Evolutionary conservation across 2,113 vertebrate genomes (phyloP).

Genomic region (Etheostoma cragini): DNA sequence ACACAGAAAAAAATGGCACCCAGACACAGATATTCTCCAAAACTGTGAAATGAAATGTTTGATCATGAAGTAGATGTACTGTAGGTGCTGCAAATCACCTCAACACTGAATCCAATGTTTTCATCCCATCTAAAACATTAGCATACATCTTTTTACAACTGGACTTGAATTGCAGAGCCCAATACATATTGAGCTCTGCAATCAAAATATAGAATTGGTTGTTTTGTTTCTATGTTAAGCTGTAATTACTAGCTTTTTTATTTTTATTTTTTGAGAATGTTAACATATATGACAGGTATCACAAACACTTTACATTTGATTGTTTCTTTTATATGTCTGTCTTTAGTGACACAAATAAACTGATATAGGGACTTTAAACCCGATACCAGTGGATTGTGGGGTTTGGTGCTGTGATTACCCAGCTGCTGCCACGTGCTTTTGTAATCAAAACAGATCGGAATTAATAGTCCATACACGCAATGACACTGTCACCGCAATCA

Average conservation of each 20-base stretch:
- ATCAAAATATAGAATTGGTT: not conserved
- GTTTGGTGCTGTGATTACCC: constrained; percentile 32
- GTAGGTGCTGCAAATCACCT: not conserved
- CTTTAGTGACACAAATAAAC: not conserved
- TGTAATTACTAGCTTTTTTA: not conserved
- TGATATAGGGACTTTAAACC: not conserved
- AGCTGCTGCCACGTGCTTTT: constrained; percentile 52
- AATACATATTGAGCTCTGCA: not conserved
- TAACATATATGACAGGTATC: not conserved
- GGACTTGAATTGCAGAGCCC: no score
- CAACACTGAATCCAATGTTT: not conserved
- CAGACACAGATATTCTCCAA: not conserved
- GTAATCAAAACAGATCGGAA: constrained; percentile 79
- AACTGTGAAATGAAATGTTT: not conserved
- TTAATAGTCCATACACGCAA: constrained; percentile 65
- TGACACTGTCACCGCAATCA: constrained; percentile 64
- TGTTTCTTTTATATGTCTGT: not conserved
- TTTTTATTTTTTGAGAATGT: not conserved
- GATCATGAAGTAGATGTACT: not conserved
- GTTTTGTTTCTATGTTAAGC: not conserved
- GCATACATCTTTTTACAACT: no score
- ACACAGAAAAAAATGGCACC: not conserved
- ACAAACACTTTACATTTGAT: not conserved
- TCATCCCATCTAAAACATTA: not conserved
- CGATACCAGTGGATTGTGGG: not conserved